Conservation (phyloP, 2,113 vertebrate species). For the Struthidea cinerea region DNA sequence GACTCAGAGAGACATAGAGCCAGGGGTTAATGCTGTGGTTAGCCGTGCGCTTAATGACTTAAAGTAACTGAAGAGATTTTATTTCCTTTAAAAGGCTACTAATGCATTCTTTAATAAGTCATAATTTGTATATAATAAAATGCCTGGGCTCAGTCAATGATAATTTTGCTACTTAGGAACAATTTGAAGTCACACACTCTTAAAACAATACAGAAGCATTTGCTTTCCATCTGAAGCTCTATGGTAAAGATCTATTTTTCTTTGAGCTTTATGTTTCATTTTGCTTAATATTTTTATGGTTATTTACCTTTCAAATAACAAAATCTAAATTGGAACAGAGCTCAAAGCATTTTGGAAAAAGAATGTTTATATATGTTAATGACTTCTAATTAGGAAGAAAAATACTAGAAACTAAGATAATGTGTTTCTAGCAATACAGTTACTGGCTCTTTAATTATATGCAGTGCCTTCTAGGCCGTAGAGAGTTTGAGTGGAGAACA, state of each 20-base stretch:
- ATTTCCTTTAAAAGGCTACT: slow-evolving; percentile 15
- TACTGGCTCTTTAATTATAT: not conserved
- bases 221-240: not conserved
- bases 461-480: not conserved
- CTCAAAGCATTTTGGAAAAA: not conserved
- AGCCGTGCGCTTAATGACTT: not conserved
- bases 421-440: not conserved
- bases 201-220: not conserved
- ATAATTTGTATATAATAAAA: slow-evolving; percentile 28
- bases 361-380: not conserved
- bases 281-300: not conserved
- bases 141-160: not conserved
- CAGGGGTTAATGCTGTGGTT: not conserved
- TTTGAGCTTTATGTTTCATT: not conserved
- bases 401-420: not conserved
- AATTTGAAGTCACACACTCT: not conserved
- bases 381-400: not conserved
- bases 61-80: slow-evolving; percentile 4
- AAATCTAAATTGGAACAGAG: not conserved
- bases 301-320: not conserved
- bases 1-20: not conserved
- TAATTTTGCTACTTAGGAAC: not conserved
- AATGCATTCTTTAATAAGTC: slow-evolving; percentile 13
- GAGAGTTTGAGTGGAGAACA: not conserved
- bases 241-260: not conserved